phyloP scores from a whole-genome alignment of 2,888 invertebrate genomes.

The Eretmocerus hayati region DNA sequence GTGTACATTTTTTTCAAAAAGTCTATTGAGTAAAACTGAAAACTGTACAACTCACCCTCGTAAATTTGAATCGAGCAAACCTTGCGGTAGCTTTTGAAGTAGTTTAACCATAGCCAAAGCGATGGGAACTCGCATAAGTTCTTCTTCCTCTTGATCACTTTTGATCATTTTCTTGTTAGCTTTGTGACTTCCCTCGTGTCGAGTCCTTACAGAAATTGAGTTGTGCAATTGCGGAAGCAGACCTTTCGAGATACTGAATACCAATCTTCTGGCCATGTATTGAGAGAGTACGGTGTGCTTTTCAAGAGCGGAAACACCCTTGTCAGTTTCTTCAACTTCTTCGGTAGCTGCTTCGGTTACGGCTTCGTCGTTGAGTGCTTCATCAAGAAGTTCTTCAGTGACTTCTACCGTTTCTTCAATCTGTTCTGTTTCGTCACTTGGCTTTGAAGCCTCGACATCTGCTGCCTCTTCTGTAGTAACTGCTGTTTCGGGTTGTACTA shows the following conservation, averaged over 20 bases:
- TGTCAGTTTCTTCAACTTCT: slow-evolving; percentile 21
- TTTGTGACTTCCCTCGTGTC: slow-evolving; percentile 71
- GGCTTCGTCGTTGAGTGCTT: slow-evolving; percentile 38
- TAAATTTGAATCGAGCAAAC: slow-evolving; percentile 66
- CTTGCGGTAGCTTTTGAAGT: slow-evolving; percentile 75
- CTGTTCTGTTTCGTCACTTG: slow-evolving; percentile 30
- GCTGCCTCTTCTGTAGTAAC: too few relatives aligned
- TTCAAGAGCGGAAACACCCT: slow-evolving; percentile 37
- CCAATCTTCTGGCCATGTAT: slow-evolving; percentile 69
- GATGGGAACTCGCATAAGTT: slow-evolving; percentile 83
- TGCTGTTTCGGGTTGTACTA: too few relatives aligned
- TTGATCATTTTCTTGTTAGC: slow-evolving; percentile 63
- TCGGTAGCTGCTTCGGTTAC: slow-evolving; percentile 40
- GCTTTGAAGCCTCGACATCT: slow-evolving; percentile 27
- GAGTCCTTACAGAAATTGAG: slow-evolving; percentile 62
- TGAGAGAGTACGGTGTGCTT: slow-evolving; percentile 56
- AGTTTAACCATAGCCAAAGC: slow-evolving; percentile 89
- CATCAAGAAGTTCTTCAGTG: slow-evolving; percentile 45
- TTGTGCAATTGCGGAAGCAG: slow-evolving; percentile 77
- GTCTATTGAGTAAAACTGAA: neutral
- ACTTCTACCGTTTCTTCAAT: slow-evolving; percentile 31
- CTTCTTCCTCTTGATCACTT: slow-evolving; percentile 78
- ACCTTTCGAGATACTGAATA: slow-evolving; percentile 61
- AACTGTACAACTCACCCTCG: slow-evolving; percentile 61
- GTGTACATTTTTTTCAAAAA: neutral